Evolutionary conservation across 2,797 vertebrate species (phyloP), one percentile per base, ranked within the genome.

Genomic region (Lacerta bilineata): DNA sequence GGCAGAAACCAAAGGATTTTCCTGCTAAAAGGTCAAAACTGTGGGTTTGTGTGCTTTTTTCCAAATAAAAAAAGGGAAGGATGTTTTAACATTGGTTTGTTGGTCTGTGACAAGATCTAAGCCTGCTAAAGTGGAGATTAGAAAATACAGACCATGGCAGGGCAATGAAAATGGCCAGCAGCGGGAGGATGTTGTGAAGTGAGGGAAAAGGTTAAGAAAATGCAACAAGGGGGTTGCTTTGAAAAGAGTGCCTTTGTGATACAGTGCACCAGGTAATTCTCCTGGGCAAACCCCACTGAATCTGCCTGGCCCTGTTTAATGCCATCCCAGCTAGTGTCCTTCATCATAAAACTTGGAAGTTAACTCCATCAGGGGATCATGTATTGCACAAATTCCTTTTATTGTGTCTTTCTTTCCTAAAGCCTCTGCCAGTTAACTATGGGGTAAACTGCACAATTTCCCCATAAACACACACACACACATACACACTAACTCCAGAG

Each of bases 21-120:
- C 96, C 95, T 74, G 0, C 95, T 92, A 95, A 97, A 97, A 97
- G 97, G 96, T 97, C 97, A 97, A 88, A 81, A 89, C 86, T 76
- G 25, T 93, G 93, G 88, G 93, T 94, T 91, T 78, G 76, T 8
- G 77, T 64, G 61, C 20, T 18, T 64, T 64, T 74, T 18, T 1
- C 50, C 50, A 55, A 75, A 15, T 29, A 64, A 29, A 43, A 64
- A 25, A 74, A 55, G n/a, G 84, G 90, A 93, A 96, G 94, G 91
- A 64, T 90, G 88, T 93, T 95, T 95, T 94, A 84, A 8, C 1
- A 25, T 43, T 33, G 78, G 87, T 92, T 92, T 93, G 92, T 86
- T 90, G 92, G 90, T 74, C 92, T 91, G 78, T 93, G 95, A 90
- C 91, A 93, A 92, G 93, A 87, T 93, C 83, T 77, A 11, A 91